A percentile compares a stretch with the other conserved stretches of the same genome.
Evolutionary conservation across 2,113 vertebrate genomes (phyloP).

Genomic region (Lepus europaeus): DNA sequence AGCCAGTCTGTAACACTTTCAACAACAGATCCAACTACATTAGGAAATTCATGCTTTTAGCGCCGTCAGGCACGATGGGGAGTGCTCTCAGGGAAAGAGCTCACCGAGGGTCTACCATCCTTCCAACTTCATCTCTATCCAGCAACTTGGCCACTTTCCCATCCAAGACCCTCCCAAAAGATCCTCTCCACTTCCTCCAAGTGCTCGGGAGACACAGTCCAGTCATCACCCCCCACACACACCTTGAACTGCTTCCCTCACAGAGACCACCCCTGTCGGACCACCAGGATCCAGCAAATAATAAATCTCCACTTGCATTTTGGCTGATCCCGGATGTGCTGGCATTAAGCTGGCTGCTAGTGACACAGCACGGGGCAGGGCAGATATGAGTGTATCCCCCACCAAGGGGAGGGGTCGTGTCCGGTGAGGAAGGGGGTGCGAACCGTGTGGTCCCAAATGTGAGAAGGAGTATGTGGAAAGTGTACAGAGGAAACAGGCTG

Average conservation of each 20-base stretch:
- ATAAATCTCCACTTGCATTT: neutral
- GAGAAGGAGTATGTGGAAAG: neutral
- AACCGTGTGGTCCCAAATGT: too few relatives aligned
- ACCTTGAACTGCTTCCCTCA: neutral
- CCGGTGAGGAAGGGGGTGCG: neutral
- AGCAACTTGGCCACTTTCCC: neutral
- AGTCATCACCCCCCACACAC: neutral
- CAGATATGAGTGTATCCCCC: neutral
- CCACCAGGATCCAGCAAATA: neutral
- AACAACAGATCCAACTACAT: neutral
- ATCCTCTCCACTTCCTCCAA: neutral
- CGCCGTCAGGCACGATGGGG: neutral
- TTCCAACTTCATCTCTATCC: neutral
- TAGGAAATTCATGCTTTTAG: neutral
- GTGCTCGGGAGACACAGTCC: neutral
- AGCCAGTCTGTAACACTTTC: neutral
- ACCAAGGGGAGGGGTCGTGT: neutral
- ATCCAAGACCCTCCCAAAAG: neutral
- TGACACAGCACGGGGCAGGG: neutral
- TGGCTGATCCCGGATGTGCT: neutral
- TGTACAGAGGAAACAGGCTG: neutral
- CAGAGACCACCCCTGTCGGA: neutral
- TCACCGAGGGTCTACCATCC: neutral
- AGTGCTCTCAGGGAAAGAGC: neutral
- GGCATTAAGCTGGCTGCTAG: neutral